Percentiles rank a stretch among this genome's conserved stretches.
Conservation (phyloP, 64 coral and sea anemone species). For the Orbicella faveolata region DNA sequence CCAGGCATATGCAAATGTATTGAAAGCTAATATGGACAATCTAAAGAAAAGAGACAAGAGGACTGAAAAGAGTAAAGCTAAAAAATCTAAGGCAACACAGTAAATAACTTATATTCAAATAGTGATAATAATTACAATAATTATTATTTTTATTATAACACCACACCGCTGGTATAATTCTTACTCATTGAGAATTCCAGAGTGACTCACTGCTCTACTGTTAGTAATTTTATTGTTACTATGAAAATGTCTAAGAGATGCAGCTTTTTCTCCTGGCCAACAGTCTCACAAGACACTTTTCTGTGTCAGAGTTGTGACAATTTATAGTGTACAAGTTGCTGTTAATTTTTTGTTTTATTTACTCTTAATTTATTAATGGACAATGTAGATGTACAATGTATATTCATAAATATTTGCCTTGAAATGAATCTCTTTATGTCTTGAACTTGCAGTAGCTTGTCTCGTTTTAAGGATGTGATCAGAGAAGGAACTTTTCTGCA, state of each 20-base stretch:
- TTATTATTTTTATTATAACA: neutral
- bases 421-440: no score
- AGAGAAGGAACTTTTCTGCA: no score
- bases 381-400: no score
- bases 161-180: neutral
- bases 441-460: no score
- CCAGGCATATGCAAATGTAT: constrained; percentile 98
- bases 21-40: constrained; percentile 93
- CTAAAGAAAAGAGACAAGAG: constrained; percentile 95
- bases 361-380: no score
- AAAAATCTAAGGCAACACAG: constrained; percentile 97
- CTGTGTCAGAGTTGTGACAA: neutral
- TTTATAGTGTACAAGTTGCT: neutral
- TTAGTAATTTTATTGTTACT: neutral
- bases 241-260: neutral
- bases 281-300: neutral
- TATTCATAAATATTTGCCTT: no score
- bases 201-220: neutral
- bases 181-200: neutral
- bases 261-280: no score
- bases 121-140: no score
- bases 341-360: no score
- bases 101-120: constrained; percentile 30
- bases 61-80: constrained; percentile 93
- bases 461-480: no score